Conservation (phyloP, 2,888 invertebrate species). For the Antheraea yamamai region DNA sequence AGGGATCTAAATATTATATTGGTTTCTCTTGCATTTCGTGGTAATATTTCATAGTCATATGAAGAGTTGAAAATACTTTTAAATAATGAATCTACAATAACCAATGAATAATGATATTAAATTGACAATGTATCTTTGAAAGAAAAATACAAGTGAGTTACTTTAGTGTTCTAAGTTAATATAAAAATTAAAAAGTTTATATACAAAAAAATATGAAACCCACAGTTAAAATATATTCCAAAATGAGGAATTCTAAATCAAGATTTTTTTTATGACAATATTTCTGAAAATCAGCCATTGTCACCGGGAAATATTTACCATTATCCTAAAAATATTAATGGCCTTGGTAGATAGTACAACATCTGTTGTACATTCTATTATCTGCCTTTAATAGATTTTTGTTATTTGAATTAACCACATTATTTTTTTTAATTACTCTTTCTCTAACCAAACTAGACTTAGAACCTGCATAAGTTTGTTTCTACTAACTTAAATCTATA, state of each 20-base stretch:
- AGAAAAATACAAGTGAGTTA: too few relatives aligned
- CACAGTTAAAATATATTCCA: not conserved
- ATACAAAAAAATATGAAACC: too few relatives aligned
- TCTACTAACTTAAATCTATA: constrained; percentile 22
- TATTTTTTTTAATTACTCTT: not conserved
- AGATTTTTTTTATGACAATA: not conserved
- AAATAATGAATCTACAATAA: too few relatives aligned
- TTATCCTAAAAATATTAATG: not conserved
- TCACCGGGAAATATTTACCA: not conserved
- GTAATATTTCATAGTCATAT: too few relatives aligned
- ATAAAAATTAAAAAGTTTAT: too few relatives aligned
- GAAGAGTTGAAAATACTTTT: too few relatives aligned
- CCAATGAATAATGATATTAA: too few relatives aligned
- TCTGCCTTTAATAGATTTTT: constrained; percentile 28
- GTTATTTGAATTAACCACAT: not conserved
- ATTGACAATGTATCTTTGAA: too few relatives aligned
- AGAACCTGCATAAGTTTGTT: constrained; percentile 12
- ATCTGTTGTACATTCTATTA: not conserved
- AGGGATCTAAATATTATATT: too few relatives aligned
- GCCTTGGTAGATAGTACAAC: too few relatives aligned
- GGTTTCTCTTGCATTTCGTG: too few relatives aligned
- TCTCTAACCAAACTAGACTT: not conserved
- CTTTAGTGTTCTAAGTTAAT: too few relatives aligned
- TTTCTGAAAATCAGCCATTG: not conserved
- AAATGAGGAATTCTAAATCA: not conserved